These are phyloP conservation scores for Pemphigus obesinymphae DNA, from an alignment of 1,140 invertebrate genomes.

Conservation along the genomic window DNA sequence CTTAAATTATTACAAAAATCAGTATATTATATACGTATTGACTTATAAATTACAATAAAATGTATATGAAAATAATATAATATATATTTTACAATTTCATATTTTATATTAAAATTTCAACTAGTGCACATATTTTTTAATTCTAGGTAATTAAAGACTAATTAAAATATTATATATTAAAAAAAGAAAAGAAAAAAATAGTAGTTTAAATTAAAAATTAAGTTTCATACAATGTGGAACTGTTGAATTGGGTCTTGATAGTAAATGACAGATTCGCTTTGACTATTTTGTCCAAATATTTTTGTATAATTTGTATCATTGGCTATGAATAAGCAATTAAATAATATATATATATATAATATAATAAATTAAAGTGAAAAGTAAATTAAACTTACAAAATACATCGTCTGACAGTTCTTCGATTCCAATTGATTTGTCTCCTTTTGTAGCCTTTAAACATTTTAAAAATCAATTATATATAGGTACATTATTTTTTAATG, in stretches of 20 bases:
- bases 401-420: conserved; percentile 48
- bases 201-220: neutral
- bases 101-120: neutral
- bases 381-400: conserved; percentile 43
- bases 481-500: neutral
- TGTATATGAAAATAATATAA: neutral
- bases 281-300: conserved; percentile 35
- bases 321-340: neutral
- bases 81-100: neutral
- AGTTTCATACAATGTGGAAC: conserved; percentile 43
- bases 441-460: conserved; percentile 47
- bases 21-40: too few relatives aligned
- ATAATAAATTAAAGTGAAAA: neutral
- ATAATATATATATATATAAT: neutral
- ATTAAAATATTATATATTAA: neutral
- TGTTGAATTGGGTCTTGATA: conserved; percentile 44
- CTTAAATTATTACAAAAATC: too few relatives aligned
- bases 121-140: neutral
- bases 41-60: neutral
- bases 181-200: neutral
- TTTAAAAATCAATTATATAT: neutral
- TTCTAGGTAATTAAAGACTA: neutral
- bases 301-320: conserved; percentile 28
- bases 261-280: conserved; percentile 28
- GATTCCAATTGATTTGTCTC: conserved; percentile 47